Evolutionary conservation across 2,888 invertebrate species (phyloP), one percentile per base, ranked within the genome.

Genomic region (Eutolmus rufibarbis): DNA sequence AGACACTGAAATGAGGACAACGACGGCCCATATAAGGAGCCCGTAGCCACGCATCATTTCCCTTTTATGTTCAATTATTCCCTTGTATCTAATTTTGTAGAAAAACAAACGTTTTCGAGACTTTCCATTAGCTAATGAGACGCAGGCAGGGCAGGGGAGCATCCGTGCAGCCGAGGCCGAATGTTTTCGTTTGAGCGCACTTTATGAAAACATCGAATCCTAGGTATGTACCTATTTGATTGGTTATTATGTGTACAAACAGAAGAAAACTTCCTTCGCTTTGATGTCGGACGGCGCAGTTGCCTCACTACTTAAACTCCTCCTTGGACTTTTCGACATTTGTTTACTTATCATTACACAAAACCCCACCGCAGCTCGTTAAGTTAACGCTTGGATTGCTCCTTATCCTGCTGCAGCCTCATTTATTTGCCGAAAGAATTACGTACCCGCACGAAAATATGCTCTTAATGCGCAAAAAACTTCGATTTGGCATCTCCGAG

Each of bases 41-140:
- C 66, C 66, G 28, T 66, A 66, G 66, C 66, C 66, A 84, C 84
- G 84, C 84, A 56, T 84, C 84, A 84, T 66, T 84, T 84, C 66
- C 37, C 74, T 84, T 84, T 84, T 84, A 84, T 84, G 84, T 66
- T 84, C 74, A 78, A 78, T 78, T 78, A 78, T 46, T 78, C 84
- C 66, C 66, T 84, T 84, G 84, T 84, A 84, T 84, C 84, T 84
- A 84, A 84, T 84, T 81, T 84, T 84, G 84, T 66, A 74, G 84
- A 84, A 66, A 84, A 84, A 74, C 66, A 74, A 74, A 28, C 66
- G 19, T 19, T 74, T 57, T 66, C 34, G 34, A 28, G 57, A 31
- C 40, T 84, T 84, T 57, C 84, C 84, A 84, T 84, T 84, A 84
- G 84, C 84, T 84, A 84, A 84, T 84, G 84, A 84, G 81, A 56